Percentiles rank a stretch among this genome's conserved stretches.
These are phyloP conservation scores for Phrynocephalus forsythii DNA, from an alignment of 2,797 vertebrate species.

Conservation along the genomic window DNA sequence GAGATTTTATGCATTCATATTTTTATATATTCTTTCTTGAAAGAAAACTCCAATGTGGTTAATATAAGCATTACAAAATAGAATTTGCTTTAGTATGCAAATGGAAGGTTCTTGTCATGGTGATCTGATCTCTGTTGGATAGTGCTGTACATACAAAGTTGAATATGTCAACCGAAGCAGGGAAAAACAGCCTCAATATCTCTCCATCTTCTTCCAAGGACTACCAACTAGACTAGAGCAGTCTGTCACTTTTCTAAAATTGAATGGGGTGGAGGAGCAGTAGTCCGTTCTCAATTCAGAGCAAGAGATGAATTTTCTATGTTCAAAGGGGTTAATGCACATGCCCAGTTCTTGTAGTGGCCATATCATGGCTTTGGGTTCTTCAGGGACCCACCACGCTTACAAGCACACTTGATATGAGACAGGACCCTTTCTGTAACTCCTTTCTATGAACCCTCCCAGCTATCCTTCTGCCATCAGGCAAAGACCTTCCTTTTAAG, in stretches of 20 bases:
- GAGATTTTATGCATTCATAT: conserved; percentile 9
- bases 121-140: not conserved
- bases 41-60: not conserved
- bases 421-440: too few relatives aligned
- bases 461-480: too few relatives aligned
- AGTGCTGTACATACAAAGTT: not conserved
- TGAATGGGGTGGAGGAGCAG: not conserved
- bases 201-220: not conserved
- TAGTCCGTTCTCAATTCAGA: not conserved
- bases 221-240: not conserved
- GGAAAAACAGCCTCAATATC: not conserved
- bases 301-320: too few relatives aligned
- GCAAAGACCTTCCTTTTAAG: too few relatives aligned
- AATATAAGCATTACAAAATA: conserved; percentile 1
- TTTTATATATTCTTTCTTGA: conserved; percentile 1
- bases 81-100: not conserved
- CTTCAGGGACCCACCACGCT: too few relatives aligned
- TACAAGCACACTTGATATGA: too few relatives aligned
- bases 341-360: not conserved
- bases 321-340: not conserved
- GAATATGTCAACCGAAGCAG: not conserved
- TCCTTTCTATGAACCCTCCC: too few relatives aligned
- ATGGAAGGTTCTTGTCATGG: not conserved
- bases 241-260: not conserved
- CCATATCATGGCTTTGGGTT: too few relatives aligned